phyloP scores from a whole-genome alignment of 2,797 vertebrate species.

The Pipistrellus kuhlii region DNA sequence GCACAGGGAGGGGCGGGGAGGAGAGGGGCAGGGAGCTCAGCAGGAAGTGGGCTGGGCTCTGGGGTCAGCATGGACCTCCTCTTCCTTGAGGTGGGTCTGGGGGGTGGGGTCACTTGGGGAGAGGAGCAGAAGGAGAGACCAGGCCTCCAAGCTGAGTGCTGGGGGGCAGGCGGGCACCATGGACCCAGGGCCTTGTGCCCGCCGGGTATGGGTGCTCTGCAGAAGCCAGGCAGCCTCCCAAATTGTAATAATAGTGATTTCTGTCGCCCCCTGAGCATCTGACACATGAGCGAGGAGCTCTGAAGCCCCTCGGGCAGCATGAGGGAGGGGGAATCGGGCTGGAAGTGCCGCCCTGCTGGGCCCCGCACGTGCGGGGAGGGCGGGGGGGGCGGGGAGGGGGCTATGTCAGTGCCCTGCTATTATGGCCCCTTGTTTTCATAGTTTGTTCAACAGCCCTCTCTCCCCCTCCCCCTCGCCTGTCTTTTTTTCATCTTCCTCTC shows the following conservation, averaged over 20 bases:
- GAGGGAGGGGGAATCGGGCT: constrained; percentile 28
- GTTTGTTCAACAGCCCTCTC: constrained; percentile 83
- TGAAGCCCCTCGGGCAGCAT: constrained; percentile 32
- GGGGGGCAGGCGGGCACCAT: too few species aligned
- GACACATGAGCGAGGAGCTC: constrained; percentile 36
- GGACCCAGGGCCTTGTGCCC: not conserved
- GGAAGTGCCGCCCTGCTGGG: constrained; percentile 59
- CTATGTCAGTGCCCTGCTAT: constrained; percentile 79
- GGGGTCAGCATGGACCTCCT: not conserved
- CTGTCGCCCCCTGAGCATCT: constrained; percentile 32
- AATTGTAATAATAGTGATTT: constrained; percentile 56
- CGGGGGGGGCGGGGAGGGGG: constrained; percentile 50
- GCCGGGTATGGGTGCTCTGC: not conserved
- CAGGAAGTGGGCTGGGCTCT: not conserved
- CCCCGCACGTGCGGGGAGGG: constrained; percentile 47
- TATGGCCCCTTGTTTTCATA: constrained; percentile 78
- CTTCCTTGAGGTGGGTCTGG: fast-evolving
- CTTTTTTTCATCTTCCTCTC: constrained; percentile 84
- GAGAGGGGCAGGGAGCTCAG: not conserved
- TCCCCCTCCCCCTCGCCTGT: constrained; percentile 61
- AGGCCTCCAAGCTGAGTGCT: not conserved
- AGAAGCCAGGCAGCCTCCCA: not conserved
- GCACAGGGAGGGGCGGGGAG: too few species aligned
- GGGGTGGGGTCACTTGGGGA: not conserved
- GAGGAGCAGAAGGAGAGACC: not conserved